Evolutionary conservation across 2,888 invertebrate species (phyloP), one percentile per base, ranked within the genome.

Genomic region (Eilema depressum): DNA sequence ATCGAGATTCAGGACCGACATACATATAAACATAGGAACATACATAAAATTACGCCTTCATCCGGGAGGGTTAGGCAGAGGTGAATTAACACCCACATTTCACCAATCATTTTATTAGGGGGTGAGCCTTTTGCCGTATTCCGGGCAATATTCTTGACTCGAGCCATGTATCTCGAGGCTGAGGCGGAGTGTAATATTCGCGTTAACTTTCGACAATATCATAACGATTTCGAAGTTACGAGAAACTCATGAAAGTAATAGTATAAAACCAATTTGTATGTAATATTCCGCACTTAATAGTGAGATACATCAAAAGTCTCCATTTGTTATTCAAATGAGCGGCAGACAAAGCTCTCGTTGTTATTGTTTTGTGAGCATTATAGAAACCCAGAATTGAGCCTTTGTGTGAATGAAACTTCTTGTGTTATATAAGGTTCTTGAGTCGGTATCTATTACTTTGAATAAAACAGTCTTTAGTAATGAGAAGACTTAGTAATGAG

Each of bases 361-460:
- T 60, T 57, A 56, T 63, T 68, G 63, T 68, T 63, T 68, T 68
- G 63, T 68, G 20, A 63, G 63, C 59, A 59, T 64, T 64, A 69
- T 28, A 47, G 57, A 41, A 69, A 28, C 37, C 28, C 57, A 59
- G 53, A 41, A 57, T 69, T 59, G 28, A 63, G 28, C 57, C 59
- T 69, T 60, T 69, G 64, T 69, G 41, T 30, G 17, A 64, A 28
- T 59, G 64, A 69, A 69, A 25, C 68, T 33, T 25, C 53, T 17
- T 63, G 63, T 41, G 37, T 62, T 60, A 53, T 26, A 56, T 12
- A 53, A 53, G 7, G 20, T 14, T 14, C 10, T 3, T 61, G 53
- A 61, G 23, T n/a, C 41, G 12, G n/a, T 47, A 10, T 53, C 30
- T 68, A 53, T 62, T 68, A 33, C 62, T 17, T 33, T 14, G 68